Conservation (phyloP, 2,888 invertebrate genomes). For the Drosophila paranaensis region DNA sequence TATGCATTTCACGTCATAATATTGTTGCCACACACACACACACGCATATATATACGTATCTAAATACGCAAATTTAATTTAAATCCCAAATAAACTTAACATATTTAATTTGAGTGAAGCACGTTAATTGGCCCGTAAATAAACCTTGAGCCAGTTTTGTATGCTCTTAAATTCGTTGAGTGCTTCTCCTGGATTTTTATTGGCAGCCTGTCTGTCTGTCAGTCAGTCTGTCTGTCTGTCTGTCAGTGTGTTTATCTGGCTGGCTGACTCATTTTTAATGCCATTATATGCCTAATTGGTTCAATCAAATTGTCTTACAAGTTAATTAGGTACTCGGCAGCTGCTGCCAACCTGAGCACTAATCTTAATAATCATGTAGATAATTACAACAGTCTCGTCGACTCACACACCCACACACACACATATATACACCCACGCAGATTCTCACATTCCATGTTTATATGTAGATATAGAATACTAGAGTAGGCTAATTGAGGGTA, state of each 20-base stretch:
- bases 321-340: constrained; percentile 55
- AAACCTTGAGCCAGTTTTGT: constrained; percentile 3
- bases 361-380: constrained; percentile 45
- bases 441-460: neutral
- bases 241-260: neutral
- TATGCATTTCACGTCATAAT: neutral
- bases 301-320: constrained; percentile 65
- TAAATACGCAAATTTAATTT: neutral
- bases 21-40: neutral
- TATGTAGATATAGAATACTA: neutral
- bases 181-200: constrained; percentile 7
- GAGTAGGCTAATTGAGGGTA: constrained; percentile 12
- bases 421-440: neutral
- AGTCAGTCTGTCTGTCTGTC: neutral
- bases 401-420: neutral
- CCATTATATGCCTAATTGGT: constrained; percentile 59
- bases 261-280: constrained; percentile 33
- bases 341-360: constrained; percentile 25
- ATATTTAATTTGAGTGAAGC: neutral
- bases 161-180: constrained; percentile 7
- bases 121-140: constrained; percentile 7
- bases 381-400: constrained; percentile 36
- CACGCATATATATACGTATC: no score
- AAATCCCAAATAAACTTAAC: neutral
- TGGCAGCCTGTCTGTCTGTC: constrained; percentile 1